Evolutionary conservation across 2,888 invertebrate species (phyloP).

Genomic region (Dioctria rufipes): DNA sequence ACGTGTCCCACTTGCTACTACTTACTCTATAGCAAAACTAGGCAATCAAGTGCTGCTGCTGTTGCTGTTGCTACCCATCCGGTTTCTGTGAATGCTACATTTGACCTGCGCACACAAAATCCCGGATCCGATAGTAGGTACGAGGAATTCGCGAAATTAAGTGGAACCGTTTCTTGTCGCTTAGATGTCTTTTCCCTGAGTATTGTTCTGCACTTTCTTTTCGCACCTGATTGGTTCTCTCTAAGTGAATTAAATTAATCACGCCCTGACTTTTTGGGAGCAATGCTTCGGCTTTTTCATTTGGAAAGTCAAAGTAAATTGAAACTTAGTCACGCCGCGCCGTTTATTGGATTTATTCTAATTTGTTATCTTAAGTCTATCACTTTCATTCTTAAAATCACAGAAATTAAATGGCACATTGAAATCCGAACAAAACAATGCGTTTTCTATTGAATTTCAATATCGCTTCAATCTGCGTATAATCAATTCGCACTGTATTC

Average conservation of each 20-base stretch:
- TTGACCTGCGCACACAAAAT: slow-evolving; percentile 20
- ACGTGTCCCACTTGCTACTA: slow-evolving; percentile 15
- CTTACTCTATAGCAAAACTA: neutral
- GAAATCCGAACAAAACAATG: no score
- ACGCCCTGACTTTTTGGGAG: no score
- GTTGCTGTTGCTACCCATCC: neutral
- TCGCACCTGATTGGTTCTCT: neutral
- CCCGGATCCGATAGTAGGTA: neutral
- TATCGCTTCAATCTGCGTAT: neutral
- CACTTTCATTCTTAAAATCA: no score
- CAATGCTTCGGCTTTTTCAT: no score
- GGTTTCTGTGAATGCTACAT: slow-evolving; percentile 10
- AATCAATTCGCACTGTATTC: neutral
- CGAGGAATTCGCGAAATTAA: neutral
- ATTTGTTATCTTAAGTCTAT: no score
- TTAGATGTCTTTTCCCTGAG: neutral
- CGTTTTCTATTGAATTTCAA: no score
- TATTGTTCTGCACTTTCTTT: neutral
- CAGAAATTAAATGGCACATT: no score
- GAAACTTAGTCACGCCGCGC: no score
- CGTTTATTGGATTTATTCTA: no score
- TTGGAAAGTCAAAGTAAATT: no score
- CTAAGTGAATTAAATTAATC: no score
- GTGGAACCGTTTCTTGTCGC: neutral
- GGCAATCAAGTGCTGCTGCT: slow-evolving; percentile 9